phyloP scores from a whole-genome alignment of 2,113 vertebrate genomes.

The Paramisgurnus dabryanus region DNA sequence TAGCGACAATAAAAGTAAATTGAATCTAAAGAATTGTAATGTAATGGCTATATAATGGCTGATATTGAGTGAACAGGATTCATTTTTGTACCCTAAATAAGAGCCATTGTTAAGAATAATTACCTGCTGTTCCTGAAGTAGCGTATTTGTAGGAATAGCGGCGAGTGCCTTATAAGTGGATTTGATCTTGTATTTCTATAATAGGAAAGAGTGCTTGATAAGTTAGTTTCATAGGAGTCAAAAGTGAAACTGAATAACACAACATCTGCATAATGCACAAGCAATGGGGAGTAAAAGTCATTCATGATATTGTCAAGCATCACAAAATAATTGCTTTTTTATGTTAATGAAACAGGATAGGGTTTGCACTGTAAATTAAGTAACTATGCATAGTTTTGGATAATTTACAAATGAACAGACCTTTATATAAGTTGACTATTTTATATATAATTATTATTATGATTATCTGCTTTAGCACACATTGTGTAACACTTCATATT shows the following conservation, averaged over 20 bases:
- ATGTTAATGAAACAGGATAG: too few species aligned
- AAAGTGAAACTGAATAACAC: not conserved
- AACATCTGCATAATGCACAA: not conserved
- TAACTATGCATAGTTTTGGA: too few species aligned
- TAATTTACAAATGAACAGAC: too few species aligned
- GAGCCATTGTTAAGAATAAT: slow-evolving; percentile 48
- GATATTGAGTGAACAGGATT: not conserved
- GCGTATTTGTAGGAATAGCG: slow-evolving; percentile 94
- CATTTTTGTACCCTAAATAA: slow-evolving; percentile 13
- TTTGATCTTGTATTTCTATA: slow-evolving; percentile 90
- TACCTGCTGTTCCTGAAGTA: slow-evolving; percentile 97
- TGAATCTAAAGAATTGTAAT: not conserved
- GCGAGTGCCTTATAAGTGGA: slow-evolving; percentile 93
- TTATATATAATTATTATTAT: too few species aligned
- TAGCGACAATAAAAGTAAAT: not conserved
- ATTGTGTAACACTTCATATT: too few species aligned
- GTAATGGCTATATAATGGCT: not conserved
- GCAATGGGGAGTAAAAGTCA: not conserved
- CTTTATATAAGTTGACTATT: too few species aligned
- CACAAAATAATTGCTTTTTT: not conserved
- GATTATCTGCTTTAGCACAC: too few species aligned
- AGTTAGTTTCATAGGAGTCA: slow-evolving; percentile 17
- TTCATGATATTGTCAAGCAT: not conserved
- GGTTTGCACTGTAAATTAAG: too few species aligned
- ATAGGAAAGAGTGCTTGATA: slow-evolving; percentile 52